These are phyloP conservation scores for Atractosteus spatula DNA, from an alignment of 2,113 vertebrate species.

Conservation along the genomic window DNA sequence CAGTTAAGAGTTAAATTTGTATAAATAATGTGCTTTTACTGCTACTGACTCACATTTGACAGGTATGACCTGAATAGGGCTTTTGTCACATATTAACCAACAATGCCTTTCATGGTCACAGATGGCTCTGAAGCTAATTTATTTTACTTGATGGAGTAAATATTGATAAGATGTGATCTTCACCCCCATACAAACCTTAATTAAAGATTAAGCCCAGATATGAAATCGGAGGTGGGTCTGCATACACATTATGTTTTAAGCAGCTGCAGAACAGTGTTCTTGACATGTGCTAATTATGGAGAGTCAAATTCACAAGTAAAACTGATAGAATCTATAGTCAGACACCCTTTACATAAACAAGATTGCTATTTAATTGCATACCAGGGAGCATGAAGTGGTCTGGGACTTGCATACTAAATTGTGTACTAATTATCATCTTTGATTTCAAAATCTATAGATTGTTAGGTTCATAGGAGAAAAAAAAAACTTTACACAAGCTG, in stretches of 20 bases:
- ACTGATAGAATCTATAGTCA: not conserved
- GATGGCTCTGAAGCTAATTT: slow-evolving; percentile 2
- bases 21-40: no score
- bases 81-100: not conserved
- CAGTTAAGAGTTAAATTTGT: no score
- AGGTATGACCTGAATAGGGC: not conserved
- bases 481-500: no score
- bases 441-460: no score
- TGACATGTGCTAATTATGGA: not conserved
- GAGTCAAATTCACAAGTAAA: not conserved
- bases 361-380: not conserved
- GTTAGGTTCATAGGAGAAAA: no score
- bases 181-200: not conserved
- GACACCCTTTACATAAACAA: not conserved
- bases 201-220: slow-evolving; percentile 6
- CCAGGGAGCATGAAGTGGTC: not conserved
- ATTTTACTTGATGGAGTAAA: not conserved
- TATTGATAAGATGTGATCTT: slow-evolving; percentile 9
- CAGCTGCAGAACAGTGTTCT: not conserved
- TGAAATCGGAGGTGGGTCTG: not conserved
- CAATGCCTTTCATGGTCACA: slow-evolving; percentile 1
- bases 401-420: no score
- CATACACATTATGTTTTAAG: not conserved
- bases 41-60: not conserved
- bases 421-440: no score